Evolutionary conservation across 2,797 vertebrate species (phyloP).

Genomic region (Acridotheres tristis): DNA sequence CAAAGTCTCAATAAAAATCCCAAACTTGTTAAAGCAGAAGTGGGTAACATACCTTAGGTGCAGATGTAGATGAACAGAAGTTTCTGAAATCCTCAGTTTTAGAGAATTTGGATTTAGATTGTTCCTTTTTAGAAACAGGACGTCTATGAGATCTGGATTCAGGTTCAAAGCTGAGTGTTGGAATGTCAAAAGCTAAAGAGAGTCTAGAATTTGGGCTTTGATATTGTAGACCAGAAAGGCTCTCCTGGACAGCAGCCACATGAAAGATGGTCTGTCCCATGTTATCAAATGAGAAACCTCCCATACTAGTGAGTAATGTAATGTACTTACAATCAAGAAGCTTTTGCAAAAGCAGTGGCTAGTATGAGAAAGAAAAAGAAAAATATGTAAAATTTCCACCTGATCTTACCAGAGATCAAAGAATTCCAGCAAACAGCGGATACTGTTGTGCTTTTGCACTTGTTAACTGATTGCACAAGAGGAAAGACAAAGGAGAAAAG

Average conservation of each 20-base stretch:
- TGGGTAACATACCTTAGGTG: background rate
- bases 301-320: background rate
- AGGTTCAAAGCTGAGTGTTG: background rate
- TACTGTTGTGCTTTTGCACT: conserved; percentile 24
- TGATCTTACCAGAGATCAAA: background rate
- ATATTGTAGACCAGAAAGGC: background rate
- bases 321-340: background rate
- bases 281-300: background rate
- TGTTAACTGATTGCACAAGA: conserved; percentile 44
- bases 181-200: background rate
- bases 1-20: background rate
- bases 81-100: background rate
- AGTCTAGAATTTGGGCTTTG: background rate
- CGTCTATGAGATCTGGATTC: background rate
- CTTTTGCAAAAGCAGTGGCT: background rate
- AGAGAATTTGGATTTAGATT: background rate
- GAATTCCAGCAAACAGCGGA: background rate
- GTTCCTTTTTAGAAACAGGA: background rate
- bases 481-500: conserved; percentile 83
- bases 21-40: background rate
- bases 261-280: background rate
- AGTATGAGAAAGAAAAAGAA: background rate
- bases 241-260: background rate
- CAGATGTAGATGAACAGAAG: background rate
- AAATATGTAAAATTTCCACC: background rate